Conservation (phyloP, 1,140 invertebrate species). For the Ceratina calcarata region DNA sequence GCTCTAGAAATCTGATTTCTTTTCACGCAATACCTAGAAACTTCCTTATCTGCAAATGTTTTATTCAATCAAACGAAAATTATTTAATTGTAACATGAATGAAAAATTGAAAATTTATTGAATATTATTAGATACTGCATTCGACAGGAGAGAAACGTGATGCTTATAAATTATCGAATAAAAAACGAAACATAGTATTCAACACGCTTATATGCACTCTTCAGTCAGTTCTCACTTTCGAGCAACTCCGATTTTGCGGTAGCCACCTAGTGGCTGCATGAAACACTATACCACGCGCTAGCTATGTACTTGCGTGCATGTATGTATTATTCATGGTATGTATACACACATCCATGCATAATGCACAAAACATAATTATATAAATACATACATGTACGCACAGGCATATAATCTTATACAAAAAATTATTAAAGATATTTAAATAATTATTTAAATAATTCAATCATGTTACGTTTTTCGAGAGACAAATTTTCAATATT, state of each 20-base stretch:
- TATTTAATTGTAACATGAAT: no score
- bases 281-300: not conserved
- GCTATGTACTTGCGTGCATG: not conserved
- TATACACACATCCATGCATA: not conserved
- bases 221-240: not conserved
- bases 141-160: no score
- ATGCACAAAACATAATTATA: not conserved
- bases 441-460: not conserved
- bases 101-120: no score
- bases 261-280: slow-evolving; percentile 14
- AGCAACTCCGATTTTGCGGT: not conserved
- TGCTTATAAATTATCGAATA: no score
- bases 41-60: no score
- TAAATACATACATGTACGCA: not conserved
- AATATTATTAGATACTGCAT: no score
- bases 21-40: not conserved
- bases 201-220: not conserved
- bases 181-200: fast-evolving
- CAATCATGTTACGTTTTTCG: not conserved
- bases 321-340: not conserved
- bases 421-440: no score
- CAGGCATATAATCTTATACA: not conserved
- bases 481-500: not conserved
- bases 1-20: not conserved
- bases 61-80: no score